Evolutionary conservation across 64 coral and sea anemone species (phyloP).

Genomic region (Actinia tenebrosa): DNA sequence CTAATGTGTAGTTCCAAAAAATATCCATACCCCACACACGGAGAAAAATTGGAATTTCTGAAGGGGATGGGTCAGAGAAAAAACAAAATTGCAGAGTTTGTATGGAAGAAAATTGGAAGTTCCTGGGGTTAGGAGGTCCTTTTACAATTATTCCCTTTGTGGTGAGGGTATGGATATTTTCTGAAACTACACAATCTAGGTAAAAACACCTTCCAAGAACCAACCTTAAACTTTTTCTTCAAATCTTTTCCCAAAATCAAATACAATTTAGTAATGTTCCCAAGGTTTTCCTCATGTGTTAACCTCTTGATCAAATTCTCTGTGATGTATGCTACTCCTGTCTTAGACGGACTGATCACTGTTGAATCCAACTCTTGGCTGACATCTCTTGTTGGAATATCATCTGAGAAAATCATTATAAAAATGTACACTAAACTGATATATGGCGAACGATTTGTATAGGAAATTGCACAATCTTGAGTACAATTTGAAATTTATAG

Average conservation of each 20-base stretch:
- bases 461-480: neutral
- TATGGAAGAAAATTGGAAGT: too few relatives aligned
- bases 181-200: neutral
- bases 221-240: slow-evolving; percentile 89
- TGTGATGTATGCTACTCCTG: slow-evolving; percentile 81
- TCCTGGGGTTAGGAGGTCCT: too few relatives aligned
- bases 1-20: too few relatives aligned
- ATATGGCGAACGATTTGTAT: neutral
- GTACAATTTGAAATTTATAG: too few relatives aligned
- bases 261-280: slow-evolving; percentile 60
- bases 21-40: too few relatives aligned
- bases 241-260: slow-evolving; percentile 77
- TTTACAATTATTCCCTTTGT: too few relatives aligned
- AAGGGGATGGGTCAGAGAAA: too few relatives aligned
- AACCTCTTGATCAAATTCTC: slow-evolving; percentile 67
- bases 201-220: neutral
- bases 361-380: neutral
- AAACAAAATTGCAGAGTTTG: too few relatives aligned
- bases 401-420: slow-evolving; percentile 14
- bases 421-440: neutral
- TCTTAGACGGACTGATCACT: slow-evolving; percentile 28
- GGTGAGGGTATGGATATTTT: too few relatives aligned
- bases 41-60: too few relatives aligned
- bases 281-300: slow-evolving; percentile 65
- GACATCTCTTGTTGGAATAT: neutral